Base-by-base conservation (phyloP, 2,797 vertebrate genomes). In the Galaxias olidus region DNA sequence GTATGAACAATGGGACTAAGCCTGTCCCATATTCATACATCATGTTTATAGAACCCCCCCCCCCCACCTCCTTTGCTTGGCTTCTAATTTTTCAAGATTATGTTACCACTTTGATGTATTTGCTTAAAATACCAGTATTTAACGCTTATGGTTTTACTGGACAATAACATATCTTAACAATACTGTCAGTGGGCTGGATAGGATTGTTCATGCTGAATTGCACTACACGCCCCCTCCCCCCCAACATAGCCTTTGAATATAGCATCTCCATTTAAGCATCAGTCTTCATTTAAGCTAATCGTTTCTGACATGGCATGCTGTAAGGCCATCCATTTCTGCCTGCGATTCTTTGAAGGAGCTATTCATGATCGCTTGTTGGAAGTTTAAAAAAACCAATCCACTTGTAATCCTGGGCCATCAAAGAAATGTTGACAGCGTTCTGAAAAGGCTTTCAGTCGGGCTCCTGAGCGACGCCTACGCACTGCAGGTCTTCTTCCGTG, bases 71-170 rank as follows among this genome's bases (percentile, higher is more conserved):
- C n/a, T 68, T 69, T 20, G 20, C 63, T 74, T 72, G 69, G 74
- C 75, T 83, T 79, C 72, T 72, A 64, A 61, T 68, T 49, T 72
- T 57, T 81, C 71, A 68, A 65, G 68, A 66, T 73, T 67, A 57
- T 68, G 42, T 80, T 85, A 52, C 59, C 69, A 59, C 70, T 74
- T 73, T 77, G 72, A 76, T 59, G 69, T 77, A 40, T 76, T 76
- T 85, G 86, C 76, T 85, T 88, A 87, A 90, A 91, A 90, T 89
- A 87, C 76, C 78, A 75, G 56, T 77, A 73, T 84, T 80, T 78
- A 70, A 68, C 71, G 73, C 74, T 75, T 56, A 65, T 61, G 61
- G 80, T 82, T 67, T 66, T 55, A 57, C 71, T 20, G 78, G 78
- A 85, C 77, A 85, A 80, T 65, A 72, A 73, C 80, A 82, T 78